Evolutionary conservation across 2,797 vertebrate species (phyloP).

Genomic region (Characodon lateralis): DNA sequence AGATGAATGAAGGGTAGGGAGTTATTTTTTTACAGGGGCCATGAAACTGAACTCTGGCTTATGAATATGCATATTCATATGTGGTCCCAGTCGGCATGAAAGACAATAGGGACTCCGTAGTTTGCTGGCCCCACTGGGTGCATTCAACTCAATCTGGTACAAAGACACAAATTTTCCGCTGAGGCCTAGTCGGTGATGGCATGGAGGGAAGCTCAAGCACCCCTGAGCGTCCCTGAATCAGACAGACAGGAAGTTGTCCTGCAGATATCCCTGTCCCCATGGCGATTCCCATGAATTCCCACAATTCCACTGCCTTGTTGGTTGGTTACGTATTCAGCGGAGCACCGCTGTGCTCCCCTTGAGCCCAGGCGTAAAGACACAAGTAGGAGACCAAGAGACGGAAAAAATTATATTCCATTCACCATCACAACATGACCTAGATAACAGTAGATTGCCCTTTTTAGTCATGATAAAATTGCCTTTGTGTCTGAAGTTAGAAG

Average conservation of each 20-base stretch:
- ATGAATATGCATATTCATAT: conserved; percentile 86
- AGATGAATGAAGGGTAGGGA: conserved; percentile 57
- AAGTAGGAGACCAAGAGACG: conserved; percentile 40
- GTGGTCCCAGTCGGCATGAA: conserved; percentile 67
- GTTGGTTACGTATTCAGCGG: conserved; percentile 80
- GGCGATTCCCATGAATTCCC: conserved; percentile 82
- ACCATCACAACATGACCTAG: conserved; percentile 71
- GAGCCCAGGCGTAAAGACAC: conserved; percentile 63
- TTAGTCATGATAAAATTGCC: conserved; percentile 66
- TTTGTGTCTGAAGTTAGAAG: conserved; percentile 69
- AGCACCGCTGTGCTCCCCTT: conserved; percentile 65
- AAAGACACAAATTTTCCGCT: conserved; percentile 80
- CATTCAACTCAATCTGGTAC: conserved; percentile 70
- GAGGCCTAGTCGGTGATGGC: conserved; percentile 70
- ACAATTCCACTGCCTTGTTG: conserved; percentile 79
- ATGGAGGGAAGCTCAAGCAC: conserved; percentile 70
- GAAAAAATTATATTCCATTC: conserved; percentile 75
- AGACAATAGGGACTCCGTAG: conserved; percentile 75
- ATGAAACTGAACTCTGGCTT: conserved; percentile 64
- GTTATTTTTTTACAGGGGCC: conserved; percentile 15
- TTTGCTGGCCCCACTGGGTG: conserved; percentile 70
- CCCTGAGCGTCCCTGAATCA: conserved; percentile 80
- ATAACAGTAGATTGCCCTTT: conserved; percentile 73
- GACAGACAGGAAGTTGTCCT: conserved; percentile 80
- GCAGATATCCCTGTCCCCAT: conserved; percentile 74